Evolutionary conservation across 2,888 invertebrate species (phyloP).

Genomic region (Pantelozetes paolii): DNA sequence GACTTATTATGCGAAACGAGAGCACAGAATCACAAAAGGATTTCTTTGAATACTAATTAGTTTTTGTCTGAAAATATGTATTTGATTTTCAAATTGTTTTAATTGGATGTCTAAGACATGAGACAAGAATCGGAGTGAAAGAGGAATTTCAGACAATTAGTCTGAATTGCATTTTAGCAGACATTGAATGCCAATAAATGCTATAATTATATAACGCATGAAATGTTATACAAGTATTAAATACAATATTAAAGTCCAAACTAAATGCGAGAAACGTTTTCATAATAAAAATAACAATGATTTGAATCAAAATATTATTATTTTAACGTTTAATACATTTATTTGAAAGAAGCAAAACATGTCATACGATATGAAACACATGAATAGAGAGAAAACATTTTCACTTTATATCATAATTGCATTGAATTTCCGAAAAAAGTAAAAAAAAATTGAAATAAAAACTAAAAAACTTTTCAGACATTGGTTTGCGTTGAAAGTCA

Average conservation of each 20-base stretch:
- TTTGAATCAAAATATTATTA: neutral
- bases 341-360: neutral
- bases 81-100: too few species aligned
- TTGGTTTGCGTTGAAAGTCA: neutral
- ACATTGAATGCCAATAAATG: neutral
- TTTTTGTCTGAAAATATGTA: too few species aligned
- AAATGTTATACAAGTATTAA: neutral
- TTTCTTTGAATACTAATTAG: too few species aligned
- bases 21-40: neutral
- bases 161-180: neutral
- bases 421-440: neutral
- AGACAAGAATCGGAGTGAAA: neutral
- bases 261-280: neutral
- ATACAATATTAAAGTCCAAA: neutral
- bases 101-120: neutral
- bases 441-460: neutral
- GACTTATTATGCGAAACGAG: neutral
- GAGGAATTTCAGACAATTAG: slow-evolving; percentile 1
- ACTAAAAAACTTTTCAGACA: neutral
- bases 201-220: neutral
- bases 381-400: neutral
- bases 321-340: neutral
- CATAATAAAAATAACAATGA: neutral
- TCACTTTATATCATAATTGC: too few species aligned
- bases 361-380: slow-evolving; percentile 11